Evolutionary conservation across 2,797 vertebrate genomes (phyloP).

Genomic region (Chiroxiphia lanceolata): DNA sequence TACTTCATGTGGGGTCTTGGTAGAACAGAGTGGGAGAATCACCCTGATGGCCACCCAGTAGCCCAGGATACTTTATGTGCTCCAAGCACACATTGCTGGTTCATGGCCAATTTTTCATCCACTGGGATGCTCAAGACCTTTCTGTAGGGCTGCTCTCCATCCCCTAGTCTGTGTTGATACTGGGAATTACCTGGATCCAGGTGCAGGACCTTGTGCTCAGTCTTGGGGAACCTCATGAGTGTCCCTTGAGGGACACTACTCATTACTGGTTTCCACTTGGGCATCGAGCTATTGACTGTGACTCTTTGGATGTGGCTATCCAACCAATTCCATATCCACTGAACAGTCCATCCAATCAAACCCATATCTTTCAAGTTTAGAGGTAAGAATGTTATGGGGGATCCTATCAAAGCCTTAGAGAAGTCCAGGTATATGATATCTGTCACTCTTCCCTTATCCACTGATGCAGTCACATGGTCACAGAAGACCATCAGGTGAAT

Average conservation of each 20-base stretch:
- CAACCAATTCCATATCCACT: background rate
- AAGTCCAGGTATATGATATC: background rate
- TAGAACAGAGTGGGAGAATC: background rate
- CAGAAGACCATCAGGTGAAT: background rate
- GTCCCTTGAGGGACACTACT: background rate
- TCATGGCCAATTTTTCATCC: background rate
- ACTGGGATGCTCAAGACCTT: background rate
- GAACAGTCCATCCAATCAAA: background rate
- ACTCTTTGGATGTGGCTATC: background rate
- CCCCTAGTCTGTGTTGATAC: background rate
- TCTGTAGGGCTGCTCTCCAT: background rate
- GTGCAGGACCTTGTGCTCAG: background rate
- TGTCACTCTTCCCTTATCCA: background rate
- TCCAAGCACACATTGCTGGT: background rate
- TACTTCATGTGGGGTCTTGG: background rate
- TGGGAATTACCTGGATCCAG: background rate
- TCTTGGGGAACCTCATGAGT: background rate
- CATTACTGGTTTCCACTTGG: background rate
- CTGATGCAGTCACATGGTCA: background rate
- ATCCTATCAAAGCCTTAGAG: background rate
- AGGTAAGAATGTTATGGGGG: background rate
- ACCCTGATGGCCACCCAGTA: background rate
- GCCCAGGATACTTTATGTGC: background rate
- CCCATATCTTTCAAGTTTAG: background rate
- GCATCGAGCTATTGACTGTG: background rate